A percentile compares a stretch with the other conserved stretches of the same genome.
Conservation (phyloP, 2,888 invertebrate genomes). For the Ypsolopha sequella region DNA sequence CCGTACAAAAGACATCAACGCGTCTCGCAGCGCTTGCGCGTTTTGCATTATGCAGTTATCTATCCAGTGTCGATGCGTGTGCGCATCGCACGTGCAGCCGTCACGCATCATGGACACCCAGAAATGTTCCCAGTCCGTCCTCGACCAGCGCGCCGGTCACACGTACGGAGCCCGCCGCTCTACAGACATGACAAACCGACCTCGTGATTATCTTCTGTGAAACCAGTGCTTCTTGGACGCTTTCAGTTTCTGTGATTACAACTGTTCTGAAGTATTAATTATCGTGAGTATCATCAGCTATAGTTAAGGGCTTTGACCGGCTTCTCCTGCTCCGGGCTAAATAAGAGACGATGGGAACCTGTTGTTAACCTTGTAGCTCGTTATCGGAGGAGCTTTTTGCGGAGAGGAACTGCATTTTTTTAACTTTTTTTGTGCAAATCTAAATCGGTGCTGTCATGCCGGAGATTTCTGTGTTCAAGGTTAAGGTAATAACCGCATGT, state of each 20-base stretch:
- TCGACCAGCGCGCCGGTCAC: slow-evolving; percentile 44
- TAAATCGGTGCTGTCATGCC: too few relatives aligned
- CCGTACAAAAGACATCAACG: slow-evolving; percentile 5
- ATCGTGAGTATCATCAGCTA: slow-evolving; percentile 37
- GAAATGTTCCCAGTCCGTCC: slow-evolving; percentile 41
- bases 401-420: slow-evolving; percentile 15
- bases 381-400: slow-evolving; percentile 24
- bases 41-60: slow-evolving; percentile 8
- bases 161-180: slow-evolving; percentile 21
- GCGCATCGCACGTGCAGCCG: slow-evolving; percentile 58
- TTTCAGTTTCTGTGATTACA: slow-evolving; percentile 1
- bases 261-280: slow-evolving; percentile 35
- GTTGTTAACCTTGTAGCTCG: slow-evolving; percentile 38
- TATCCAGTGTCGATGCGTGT: slow-evolving; percentile 32
- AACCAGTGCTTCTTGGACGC: neutral
- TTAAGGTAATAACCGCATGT: too few relatives aligned
- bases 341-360: slow-evolving; percentile 38
- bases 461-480: too few relatives aligned
- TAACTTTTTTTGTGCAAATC: too few relatives aligned
- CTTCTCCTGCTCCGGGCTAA: slow-evolving; percentile 26
- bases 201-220: neutral
- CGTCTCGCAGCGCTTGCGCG: neutral
- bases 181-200: neutral
- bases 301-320: slow-evolving; percentile 4
- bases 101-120: slow-evolving; percentile 58